Percentiles rank a stretch among this genome's conserved stretches.
Evolutionary conservation across 2,113 vertebrate genomes (phyloP).

Genomic region (Psophia crepitans): DNA sequence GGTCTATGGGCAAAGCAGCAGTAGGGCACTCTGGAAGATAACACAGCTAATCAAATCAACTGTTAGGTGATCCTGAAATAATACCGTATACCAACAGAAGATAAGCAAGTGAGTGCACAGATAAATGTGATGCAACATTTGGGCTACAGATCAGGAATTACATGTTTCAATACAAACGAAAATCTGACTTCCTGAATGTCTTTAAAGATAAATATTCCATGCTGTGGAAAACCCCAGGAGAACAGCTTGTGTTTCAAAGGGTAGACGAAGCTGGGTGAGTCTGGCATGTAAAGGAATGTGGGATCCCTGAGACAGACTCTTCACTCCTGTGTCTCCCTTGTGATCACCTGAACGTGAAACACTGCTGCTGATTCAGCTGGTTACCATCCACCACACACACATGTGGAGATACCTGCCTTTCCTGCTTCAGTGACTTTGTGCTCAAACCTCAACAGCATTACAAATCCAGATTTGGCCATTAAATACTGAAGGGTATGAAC

Average conservation of each 20-base stretch:
- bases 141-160: background rate
- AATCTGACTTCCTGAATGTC: background rate
- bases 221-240: background rate
- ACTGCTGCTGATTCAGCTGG: background rate
- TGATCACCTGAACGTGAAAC: background rate
- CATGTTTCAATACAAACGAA: background rate
- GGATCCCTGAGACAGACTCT: background rate
- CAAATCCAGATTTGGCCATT: background rate
- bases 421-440: background rate
- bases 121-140: background rate
- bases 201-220: background rate
- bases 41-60: background rate
- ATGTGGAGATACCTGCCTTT: background rate
- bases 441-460: background rate
- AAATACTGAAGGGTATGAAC: background rate
- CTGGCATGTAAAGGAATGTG: background rate
- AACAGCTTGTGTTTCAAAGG: background rate
- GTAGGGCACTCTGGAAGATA: background rate
- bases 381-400: background rate
- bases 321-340: background rate
- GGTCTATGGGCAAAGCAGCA: background rate
- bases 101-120: background rate
- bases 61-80: background rate
- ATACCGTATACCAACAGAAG: background rate
- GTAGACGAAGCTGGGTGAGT: background rate